phyloP scores from a whole-genome alignment of 64 coral and sea anemone species.

The Porites lutea region DNA sequence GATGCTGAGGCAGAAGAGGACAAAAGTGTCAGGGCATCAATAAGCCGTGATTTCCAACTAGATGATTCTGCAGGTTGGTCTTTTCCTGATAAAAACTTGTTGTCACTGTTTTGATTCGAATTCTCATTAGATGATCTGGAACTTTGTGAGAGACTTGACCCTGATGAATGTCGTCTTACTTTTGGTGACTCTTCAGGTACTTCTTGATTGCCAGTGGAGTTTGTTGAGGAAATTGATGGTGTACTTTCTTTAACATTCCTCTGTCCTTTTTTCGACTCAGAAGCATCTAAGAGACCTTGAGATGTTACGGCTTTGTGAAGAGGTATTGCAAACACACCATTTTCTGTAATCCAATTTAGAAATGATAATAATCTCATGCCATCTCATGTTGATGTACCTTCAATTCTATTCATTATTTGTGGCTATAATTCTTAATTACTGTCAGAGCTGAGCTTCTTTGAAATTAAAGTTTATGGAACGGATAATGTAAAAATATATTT shows the following conservation, averaged over 20 bases:
- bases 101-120: conserved; percentile 48
- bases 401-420: no score
- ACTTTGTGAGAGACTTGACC: conserved; percentile 77
- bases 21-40: conserved; percentile 87
- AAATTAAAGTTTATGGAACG: no score
- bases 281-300: conserved; percentile 41
- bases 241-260: conserved; percentile 39
- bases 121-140: conserved; percentile 65
- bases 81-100: conserved; percentile 35
- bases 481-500: no score
- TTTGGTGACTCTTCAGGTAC: conserved; percentile 50
- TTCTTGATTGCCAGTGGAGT: conserved; percentile 22
- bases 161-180: conserved; percentile 80
- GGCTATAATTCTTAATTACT: no score
- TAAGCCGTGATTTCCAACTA: conserved; percentile 91
- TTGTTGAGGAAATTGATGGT: conserved; percentile 16
- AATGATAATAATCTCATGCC: neutral
- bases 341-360: conserved; percentile 59
- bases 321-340: conserved; percentile 92
- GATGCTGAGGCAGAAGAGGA: conserved; percentile 91
- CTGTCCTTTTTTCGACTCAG: conserved; percentile 24
- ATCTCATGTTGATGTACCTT: no score
- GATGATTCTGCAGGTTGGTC: conserved; percentile 71
- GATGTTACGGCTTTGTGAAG: conserved; percentile 78
- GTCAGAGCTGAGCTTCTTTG: no score